Evolutionary conservation across 2,113 vertebrate genomes (phyloP).

Genomic region (Phaethon lepturus): DNA sequence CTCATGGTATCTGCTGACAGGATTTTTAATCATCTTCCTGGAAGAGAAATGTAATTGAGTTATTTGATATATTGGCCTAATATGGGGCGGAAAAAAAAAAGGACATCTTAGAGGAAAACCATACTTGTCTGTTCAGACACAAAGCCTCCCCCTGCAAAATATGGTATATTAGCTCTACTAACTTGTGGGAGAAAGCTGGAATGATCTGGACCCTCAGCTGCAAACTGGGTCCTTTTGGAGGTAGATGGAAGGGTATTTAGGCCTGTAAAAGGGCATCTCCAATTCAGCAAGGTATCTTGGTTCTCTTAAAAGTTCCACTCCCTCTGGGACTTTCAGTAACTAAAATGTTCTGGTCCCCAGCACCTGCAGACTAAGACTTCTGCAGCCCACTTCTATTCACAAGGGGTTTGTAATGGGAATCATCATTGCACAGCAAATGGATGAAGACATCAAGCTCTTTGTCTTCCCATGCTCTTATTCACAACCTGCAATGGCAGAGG

Average conservation of each 20-base stretch:
- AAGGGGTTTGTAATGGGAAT: background rate
- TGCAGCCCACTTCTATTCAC: background rate
- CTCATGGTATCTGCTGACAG: background rate
- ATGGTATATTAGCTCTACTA: background rate
- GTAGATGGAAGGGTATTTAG: background rate
- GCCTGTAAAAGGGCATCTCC: background rate
- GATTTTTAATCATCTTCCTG: background rate
- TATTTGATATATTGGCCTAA: background rate
- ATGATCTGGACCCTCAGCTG: background rate
- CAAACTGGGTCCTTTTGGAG: background rate
- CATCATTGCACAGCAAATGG: background rate
- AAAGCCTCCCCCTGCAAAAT: background rate
- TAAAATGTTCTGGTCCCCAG: background rate
- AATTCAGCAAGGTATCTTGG: background rate
- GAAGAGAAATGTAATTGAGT: background rate
- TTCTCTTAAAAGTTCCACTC: background rate
- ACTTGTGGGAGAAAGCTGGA: background rate
- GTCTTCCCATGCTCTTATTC: background rate
- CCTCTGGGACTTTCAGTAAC: background rate
- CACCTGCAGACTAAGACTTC: background rate
- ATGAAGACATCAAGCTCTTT: background rate
- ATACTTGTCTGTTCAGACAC: background rate
- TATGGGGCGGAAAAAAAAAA: too few species aligned
- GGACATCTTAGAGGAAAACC: background rate
- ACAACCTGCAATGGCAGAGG: background rate